phyloP scores from a whole-genome alignment of 2,113 vertebrate genomes.

The Petaurus breviceps region DNA sequence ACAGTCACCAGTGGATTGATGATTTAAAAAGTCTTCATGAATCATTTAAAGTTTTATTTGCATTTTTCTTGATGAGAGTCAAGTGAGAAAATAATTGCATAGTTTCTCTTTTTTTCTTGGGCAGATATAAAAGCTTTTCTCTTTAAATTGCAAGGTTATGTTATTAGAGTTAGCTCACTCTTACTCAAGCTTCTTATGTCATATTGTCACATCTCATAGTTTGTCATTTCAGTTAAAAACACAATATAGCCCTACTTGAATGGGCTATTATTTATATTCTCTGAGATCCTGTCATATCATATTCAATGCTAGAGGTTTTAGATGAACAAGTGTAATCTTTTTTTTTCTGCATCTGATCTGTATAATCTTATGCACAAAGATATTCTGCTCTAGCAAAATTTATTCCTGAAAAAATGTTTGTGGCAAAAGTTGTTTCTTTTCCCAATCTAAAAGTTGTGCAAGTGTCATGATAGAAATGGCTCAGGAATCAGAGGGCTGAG shows the following conservation, averaged over 20 bases:
- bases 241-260: conserved; percentile 32
- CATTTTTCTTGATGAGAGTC: conserved; percentile 68
- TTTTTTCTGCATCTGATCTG: background rate
- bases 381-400: conserved; percentile 8
- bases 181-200: conserved; percentile 42
- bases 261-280: conserved; percentile 24
- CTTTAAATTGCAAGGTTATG: conserved; percentile 62
- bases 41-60: conserved; percentile 73
- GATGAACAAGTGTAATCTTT: conserved; percentile 22
- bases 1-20: conserved; percentile 66
- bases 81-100: conserved; percentile 71
- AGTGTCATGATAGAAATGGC: background rate
- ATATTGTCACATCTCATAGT: conserved; percentile 28
- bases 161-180: conserved; percentile 42
- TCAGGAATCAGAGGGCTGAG: background rate
- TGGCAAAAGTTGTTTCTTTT: background rate
- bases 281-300: conserved; percentile 33
- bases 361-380: background rate
- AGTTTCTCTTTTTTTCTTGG: conserved; percentile 61
- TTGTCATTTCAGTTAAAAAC: conserved; percentile 42
- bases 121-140: conserved; percentile 67
- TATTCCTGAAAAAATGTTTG: background rate
- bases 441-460: background rate
- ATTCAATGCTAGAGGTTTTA: conserved; percentile 43
- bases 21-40: conserved; percentile 64